These are phyloP conservation scores for Eilema caniola DNA, from an alignment of 2,888 invertebrate species.

Conservation along the genomic window DNA sequence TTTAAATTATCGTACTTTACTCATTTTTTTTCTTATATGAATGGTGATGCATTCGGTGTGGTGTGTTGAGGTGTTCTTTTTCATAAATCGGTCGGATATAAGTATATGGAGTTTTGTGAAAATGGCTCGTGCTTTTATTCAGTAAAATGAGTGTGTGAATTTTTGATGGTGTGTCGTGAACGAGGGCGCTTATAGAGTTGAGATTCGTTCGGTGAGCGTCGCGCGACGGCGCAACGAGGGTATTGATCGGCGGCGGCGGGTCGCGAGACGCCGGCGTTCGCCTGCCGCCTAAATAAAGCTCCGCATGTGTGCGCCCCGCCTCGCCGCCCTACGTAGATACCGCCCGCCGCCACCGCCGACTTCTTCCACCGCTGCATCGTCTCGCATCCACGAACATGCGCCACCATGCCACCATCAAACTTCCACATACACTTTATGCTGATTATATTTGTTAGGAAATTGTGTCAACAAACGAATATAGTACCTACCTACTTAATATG, in stretches of 20 bases:
- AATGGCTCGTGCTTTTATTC: slow-evolving; percentile 67
- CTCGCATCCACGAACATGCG: slow-evolving; percentile 49
- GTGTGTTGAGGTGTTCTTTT: slow-evolving; percentile 32
- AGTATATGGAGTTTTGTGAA: slow-evolving; percentile 46
- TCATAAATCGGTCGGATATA: slow-evolving; percentile 40
- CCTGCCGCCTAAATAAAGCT: slow-evolving; percentile 86
- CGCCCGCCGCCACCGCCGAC: slow-evolving; percentile 51
- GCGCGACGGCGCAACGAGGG: slow-evolving; percentile 84
- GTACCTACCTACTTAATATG: neutral
- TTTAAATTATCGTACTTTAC: slow-evolving; percentile 11
- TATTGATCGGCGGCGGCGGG: slow-evolving; percentile 84
- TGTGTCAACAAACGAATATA: too few relatives aligned
- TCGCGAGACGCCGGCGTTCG: slow-evolving; percentile 84
- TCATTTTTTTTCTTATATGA: slow-evolving; percentile 21
- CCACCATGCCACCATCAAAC: slow-evolving; percentile 38
- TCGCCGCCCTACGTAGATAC: slow-evolving; percentile 75
- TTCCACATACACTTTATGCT: slow-evolving; percentile 34
- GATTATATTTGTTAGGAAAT: neutral
- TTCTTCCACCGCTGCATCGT: slow-evolving; percentile 52
- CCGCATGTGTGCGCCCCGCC: slow-evolving; percentile 78
- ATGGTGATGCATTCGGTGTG: slow-evolving; percentile 36
- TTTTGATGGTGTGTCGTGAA: slow-evolving; percentile 84
- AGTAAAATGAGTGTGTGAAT: slow-evolving; percentile 82
- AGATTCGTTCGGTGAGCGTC: slow-evolving; percentile 76
- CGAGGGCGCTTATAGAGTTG: slow-evolving; percentile 77